phyloP scores from a whole-genome alignment of 2,888 invertebrate genomes.

The Incurvaria masculella region DNA sequence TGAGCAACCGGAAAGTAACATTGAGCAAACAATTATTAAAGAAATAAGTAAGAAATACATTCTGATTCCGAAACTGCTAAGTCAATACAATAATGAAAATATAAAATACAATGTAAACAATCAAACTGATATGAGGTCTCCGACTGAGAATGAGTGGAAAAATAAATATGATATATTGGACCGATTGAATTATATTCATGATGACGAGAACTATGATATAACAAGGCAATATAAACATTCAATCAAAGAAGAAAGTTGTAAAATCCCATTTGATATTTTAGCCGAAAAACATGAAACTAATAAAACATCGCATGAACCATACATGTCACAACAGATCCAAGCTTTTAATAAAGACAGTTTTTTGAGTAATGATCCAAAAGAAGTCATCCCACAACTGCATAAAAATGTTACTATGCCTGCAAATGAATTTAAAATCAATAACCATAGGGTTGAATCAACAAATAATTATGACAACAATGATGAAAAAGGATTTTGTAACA shows the following conservation, averaged over 20 bases:
- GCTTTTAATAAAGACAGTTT: no score
- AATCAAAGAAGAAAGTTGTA: constrained; percentile 20
- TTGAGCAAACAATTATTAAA: constrained; percentile 26
- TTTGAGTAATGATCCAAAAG: no score
- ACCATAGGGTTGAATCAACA: no score
- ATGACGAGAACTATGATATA: constrained; percentile 23
- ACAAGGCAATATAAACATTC: neutral
- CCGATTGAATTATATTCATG: constrained; percentile 32
- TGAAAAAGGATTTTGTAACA: no score
- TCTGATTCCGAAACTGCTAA: constrained; percentile 35
- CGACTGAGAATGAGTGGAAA: constrained; percentile 33
- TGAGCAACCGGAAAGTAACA: neutral
- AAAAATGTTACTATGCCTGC: no score
- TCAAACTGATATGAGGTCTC: neutral
- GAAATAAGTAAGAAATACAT: constrained; percentile 44
- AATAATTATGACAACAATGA: no score
- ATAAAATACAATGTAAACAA: neutral
- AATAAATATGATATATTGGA: constrained; percentile 45
- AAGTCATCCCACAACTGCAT: no score
- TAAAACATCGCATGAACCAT: no score
- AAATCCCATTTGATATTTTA: constrained; percentile 7
- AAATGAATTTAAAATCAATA: no score
- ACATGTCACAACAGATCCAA: no score
- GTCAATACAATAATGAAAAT: constrained; percentile 1
- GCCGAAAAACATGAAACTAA: constrained; percentile 13